Percentiles rank a stretch among this genome's conserved stretches.
Evolutionary conservation across 2,888 invertebrate species (phyloP).

Genomic region (Leptarthrus brevirostris): DNA sequence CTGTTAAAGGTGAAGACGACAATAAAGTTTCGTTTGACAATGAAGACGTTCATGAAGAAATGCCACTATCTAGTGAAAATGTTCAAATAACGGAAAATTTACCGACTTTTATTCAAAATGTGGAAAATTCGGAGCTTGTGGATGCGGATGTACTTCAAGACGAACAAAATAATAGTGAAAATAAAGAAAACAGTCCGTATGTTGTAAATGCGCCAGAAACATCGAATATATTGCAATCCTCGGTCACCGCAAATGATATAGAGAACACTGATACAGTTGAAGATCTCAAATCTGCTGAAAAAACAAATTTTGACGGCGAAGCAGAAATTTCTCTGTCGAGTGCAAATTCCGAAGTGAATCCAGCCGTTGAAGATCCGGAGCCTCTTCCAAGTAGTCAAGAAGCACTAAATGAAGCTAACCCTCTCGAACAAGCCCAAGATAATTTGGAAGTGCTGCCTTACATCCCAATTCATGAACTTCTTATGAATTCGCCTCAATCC

Average conservation of each 20-base stretch:
- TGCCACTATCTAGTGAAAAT: no score
- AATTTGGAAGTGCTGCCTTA: background rate
- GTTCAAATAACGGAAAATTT: no score
- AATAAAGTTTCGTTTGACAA: no score
- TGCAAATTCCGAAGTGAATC: background rate
- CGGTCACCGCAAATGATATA: background rate
- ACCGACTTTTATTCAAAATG: background rate
- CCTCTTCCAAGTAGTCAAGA: background rate
- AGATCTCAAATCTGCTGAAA: background rate
- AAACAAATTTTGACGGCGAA: no score
- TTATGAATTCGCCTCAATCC: constrained; percentile 1
- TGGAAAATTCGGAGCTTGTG: background rate
- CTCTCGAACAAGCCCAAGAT: no score
- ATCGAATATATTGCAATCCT: background rate
- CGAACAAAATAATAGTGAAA: background rate
- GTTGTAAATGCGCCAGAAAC: background rate
- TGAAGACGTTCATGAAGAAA: no score
- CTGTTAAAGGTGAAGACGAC: no score
- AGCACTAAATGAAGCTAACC: background rate
- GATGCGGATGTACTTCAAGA: no score
- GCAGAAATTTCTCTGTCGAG: no score
- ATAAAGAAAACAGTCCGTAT: background rate
- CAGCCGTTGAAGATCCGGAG: no score
- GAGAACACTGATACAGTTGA: background rate
- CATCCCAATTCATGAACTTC: background rate